Percentiles rank a stretch among this genome's conserved stretches.
Conservation (phyloP, 1,140 invertebrate species). For the Bathynomus jamesi region DNA sequence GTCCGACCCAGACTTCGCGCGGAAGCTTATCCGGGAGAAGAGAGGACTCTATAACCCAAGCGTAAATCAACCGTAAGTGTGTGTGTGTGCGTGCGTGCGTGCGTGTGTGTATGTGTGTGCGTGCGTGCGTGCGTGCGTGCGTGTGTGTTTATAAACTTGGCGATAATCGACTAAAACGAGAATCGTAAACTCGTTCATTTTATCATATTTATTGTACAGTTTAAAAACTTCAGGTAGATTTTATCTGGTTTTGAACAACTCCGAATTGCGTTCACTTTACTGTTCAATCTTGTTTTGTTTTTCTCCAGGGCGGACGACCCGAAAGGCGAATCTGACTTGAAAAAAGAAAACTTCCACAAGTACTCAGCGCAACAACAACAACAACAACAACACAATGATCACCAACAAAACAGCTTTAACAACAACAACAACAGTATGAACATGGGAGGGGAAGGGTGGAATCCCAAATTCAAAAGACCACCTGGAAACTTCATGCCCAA, state of each 20-base stretch:
- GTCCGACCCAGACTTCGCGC: conserved; percentile 28
- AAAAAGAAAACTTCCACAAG: not conserved
- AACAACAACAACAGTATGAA: not conserved
- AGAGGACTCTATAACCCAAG: conserved; percentile 29
- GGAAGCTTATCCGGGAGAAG: conserved; percentile 32
- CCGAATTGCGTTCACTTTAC: no score
- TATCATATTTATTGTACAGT: no score
- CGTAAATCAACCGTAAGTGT: conserved; percentile 5
- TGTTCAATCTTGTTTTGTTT: not conserved
- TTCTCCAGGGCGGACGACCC: not conserved
- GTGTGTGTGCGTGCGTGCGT: no score
- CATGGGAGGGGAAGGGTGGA: not conserved
- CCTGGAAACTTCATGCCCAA: not conserved
- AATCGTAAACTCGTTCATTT: no score
- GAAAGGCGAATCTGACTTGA: not conserved
- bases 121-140: no score
- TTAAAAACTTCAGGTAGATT: no score
- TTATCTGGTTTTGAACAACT: no score
- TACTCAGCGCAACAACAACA: not conserved
- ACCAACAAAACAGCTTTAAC: not conserved
- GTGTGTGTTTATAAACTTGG: no score
- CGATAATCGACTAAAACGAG: no score
- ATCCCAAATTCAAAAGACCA: not conserved
- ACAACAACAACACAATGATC: not conserved
- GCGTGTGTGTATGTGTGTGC: no score